These are phyloP conservation scores for Lophura nycthemera DNA, from an alignment of 2,113 vertebrate species.

Conservation along the genomic window DNA sequence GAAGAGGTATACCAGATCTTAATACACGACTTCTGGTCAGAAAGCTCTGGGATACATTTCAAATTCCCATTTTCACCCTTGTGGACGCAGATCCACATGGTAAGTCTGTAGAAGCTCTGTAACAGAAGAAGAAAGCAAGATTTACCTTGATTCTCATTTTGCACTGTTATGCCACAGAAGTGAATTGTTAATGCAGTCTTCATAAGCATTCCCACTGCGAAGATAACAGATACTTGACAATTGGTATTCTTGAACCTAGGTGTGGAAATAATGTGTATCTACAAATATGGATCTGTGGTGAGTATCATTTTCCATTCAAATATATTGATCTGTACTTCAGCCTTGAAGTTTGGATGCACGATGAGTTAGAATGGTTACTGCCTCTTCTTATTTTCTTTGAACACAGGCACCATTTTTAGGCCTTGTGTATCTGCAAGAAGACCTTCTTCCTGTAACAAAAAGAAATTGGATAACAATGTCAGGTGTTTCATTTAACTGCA, in stretches of 20 bases:
- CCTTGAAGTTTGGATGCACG: not conserved
- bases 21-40: conserved; percentile 93
- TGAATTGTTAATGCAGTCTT: not conserved
- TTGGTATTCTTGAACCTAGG: conserved; percentile 81
- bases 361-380: not conserved
- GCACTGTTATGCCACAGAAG: not conserved
- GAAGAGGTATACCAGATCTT: conserved; percentile 94
- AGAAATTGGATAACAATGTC: not conserved
- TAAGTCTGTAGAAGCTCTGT: conserved; percentile 65
- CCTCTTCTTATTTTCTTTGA: not conserved
- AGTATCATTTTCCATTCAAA: conserved; percentile 69
- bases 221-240: conserved; percentile 27
- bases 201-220: not conserved
- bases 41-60: conserved; percentile 91
- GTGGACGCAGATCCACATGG: conserved; percentile 95
- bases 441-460: not conserved
- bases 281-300: conserved; percentile 97
- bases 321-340: not conserved
- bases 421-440: not conserved
- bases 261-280: conserved; percentile 97
- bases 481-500: not conserved
- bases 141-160: not conserved
- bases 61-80: conserved; percentile 88
- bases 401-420: not conserved
- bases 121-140: not conserved